Conservation (phyloP, 2,888 invertebrate species). For the Andrena trimmerana region DNA sequence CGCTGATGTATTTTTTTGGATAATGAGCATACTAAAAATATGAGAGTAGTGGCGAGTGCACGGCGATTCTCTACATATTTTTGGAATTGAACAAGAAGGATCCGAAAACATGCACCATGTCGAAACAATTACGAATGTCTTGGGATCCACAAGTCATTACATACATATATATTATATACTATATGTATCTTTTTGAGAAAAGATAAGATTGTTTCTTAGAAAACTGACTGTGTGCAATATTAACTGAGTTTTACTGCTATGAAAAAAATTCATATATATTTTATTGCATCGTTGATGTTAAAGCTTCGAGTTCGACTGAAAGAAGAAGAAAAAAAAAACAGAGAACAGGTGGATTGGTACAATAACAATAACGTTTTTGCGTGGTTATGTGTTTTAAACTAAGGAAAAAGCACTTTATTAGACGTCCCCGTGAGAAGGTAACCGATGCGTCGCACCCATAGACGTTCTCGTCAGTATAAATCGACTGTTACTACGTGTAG, state of each 20-base stretch:
- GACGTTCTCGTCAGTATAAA: slow-evolving; percentile 23
- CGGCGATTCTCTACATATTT: slow-evolving; percentile 32
- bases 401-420: slow-evolving; percentile 2
- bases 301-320: slow-evolving; percentile 62
- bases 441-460: slow-evolving; percentile 13
- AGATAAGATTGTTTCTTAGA: slow-evolving; percentile 53
- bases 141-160: slow-evolving; percentile 43
- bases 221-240: slow-evolving; percentile 64
- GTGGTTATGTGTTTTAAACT: slow-evolving; percentile 1
- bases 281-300: slow-evolving; percentile 64
- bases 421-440: neutral
- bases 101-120: neutral
- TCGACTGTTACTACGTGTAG: slow-evolving; percentile 13
- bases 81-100: slow-evolving; percentile 10
- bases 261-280: slow-evolving; percentile 55
- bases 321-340: neutral
- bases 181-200: slow-evolving; percentile 47
- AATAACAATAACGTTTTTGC: slow-evolving; percentile 40
- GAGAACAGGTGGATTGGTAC: slow-evolving; percentile 43
- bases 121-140: slow-evolving; percentile 42
- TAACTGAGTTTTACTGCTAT: slow-evolving; percentile 57
- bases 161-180: slow-evolving; percentile 27
- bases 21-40: slow-evolving; percentile 14
- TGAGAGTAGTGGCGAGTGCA: slow-evolving; percentile 26
- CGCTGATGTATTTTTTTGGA: slow-evolving; percentile 36